These are phyloP conservation scores for Pimephales promelas DNA, from an alignment of 2,113 vertebrate genomes.

Conservation along the genomic window DNA sequence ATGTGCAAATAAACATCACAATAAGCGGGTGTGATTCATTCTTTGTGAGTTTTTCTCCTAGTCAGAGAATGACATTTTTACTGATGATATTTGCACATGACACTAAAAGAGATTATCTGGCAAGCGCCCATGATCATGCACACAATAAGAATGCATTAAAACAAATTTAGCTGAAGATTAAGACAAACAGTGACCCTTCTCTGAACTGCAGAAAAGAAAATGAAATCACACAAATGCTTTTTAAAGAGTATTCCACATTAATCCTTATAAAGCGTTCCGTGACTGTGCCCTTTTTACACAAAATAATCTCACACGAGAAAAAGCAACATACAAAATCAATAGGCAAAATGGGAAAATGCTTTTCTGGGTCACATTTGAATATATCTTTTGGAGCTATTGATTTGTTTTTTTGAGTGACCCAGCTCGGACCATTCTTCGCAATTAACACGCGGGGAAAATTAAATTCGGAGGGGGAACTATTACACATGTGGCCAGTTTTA, in stretches of 20 bases:
- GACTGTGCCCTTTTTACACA: conserved; percentile 63
- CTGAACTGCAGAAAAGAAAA: conserved; percentile 64
- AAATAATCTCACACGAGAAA: conserved; percentile 64
- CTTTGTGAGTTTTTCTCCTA: conserved; percentile 16
- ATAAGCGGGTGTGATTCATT: neutral
- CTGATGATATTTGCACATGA: neutral
- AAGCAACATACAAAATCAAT: conserved; percentile 75
- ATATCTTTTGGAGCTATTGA: conserved; percentile 79
- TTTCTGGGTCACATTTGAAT: conserved; percentile 81
- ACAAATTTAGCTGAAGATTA: conserved; percentile 55
- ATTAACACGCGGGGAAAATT: conserved; percentile 74
- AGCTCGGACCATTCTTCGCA: conserved; percentile 74
- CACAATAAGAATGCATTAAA: conserved; percentile 48
- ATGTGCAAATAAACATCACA: neutral
- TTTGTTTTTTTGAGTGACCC: conserved; percentile 76
- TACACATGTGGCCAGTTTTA: conserved; percentile 62
- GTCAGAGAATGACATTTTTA: conserved; percentile 12
- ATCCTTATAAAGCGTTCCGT: conserved; percentile 63
- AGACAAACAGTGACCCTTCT: conserved; percentile 64
- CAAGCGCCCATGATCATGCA: conserved; percentile 26
- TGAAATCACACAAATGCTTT: conserved; percentile 72
- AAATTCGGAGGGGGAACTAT: conserved; percentile 59
- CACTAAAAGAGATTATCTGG: conserved; percentile 42
- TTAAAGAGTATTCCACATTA: conserved; percentile 72
- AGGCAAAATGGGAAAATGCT: conserved; percentile 73